Evolutionary conservation across 2,888 invertebrate genomes (phyloP), one percentile per base, ranked within the genome.

Genomic region (Entomobrya proxima): DNA sequence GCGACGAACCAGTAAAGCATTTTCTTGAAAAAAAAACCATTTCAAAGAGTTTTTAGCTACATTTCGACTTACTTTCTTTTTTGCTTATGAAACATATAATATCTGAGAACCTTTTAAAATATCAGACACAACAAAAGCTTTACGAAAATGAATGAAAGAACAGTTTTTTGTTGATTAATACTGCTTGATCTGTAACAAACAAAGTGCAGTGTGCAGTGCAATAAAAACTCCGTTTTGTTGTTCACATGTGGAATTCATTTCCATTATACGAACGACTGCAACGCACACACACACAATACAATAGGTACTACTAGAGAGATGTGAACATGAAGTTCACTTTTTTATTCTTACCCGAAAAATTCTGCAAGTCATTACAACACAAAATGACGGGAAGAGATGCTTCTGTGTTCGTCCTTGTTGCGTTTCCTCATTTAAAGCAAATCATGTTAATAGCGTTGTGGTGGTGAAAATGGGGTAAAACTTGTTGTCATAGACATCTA

Each of bases 311-410:
- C n/a, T n/a, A n/a, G n/a, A n/a, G n/a, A n/a, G n/a, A n/a, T n/a
- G n/a, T n/a, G n/a, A n/a, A n/a, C n/a, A n/a, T n/a, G n/a, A 69
- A 69, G 77, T 32, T 77, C 77, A 76, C 84, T 77, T 84, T 82
- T 72, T 79, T 76, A 47, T 72, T 80, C 78, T 74, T 78, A 61
- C 78, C 85, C 69, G 74, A 78, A 74, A 61, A 85, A 85, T n/a
- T 85, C 78, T 85, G 85, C 85, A 85, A 85, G 85, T 85, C 85
- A 85, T 85, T 85, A 84, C 27, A 58, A 47, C 47, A 69, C 15
- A 18, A 27, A 69, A 1, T 2, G 18, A 61, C 47, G 50, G 5
- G 27, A 58, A 11, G 44, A 40, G 69, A 69, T 69, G 11, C 69
- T 37, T n/a, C 18, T 32, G 44, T 40, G 32, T 72, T 35, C 83